Base-by-base conservation (phyloP, 2,888 invertebrate genomes). In the Liodrosophila aerea region DNA sequence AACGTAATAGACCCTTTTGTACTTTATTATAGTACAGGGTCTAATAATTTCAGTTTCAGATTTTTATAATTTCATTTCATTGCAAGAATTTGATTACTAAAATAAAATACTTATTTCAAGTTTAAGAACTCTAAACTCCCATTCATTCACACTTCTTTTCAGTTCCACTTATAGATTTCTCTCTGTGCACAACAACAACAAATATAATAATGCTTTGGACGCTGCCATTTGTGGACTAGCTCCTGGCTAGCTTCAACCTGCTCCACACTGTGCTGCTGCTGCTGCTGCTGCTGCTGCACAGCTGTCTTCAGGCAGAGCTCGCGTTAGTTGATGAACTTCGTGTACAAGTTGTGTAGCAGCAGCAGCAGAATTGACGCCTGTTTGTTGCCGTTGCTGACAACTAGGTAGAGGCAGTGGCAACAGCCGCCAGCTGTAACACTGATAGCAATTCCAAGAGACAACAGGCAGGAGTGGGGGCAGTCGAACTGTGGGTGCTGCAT, bases 311-410 rank as follows among this genome's bases (percentile, higher is more conserved):
- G 22, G 39, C 1, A 12, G 30, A 45, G 50, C 39, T 11, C 47
- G 46, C 62, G 78, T 64, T 78, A 82, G 83, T 80, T 80, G 78
- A 80, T 80, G 78, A 80, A 80, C 78, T 80, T 85, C 85, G 85
- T 80, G 78, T 80, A 78, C 85, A 85, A 85, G 59, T 85, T 78
- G 83, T 78, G 78, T 85, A 72, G 86, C 83, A 85, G 84, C 85
- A 72, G 86, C 83, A 85, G 84, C 85, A 85, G 78, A 85, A 84
- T 81, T 81, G 81, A 83, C 84, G 85, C 86, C 83, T 83, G 81
- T n/a, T 63, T 65, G 67, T 46, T 64, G 66, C 56, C 52, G 53
- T 53, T 61, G 67, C 40, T 64, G 69, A 30, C 15, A 8, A 30
- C 11, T 4, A 40, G 7, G 33, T 30, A 22, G 11, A 11, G 37